Conservation (phyloP, 2,888 invertebrate genomes). For the Xanthorhoe spadicearia region DNA sequence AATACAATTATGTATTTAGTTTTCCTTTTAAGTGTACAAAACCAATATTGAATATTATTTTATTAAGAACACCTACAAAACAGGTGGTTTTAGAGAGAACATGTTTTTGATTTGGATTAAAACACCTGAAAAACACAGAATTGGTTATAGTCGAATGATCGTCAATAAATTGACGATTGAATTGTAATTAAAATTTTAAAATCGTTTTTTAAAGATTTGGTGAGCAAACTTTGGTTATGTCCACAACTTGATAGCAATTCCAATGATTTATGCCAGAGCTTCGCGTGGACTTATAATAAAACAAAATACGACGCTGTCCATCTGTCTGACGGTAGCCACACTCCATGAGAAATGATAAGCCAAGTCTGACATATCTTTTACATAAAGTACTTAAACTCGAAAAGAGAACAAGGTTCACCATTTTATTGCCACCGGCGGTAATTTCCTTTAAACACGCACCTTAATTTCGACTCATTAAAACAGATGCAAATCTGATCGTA, state of each 20-base stretch:
- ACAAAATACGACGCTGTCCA: constrained; percentile 50
- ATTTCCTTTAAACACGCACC: constrained; percentile 55
- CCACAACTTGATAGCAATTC: constrained; percentile 42
- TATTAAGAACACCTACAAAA: too few relatives aligned
- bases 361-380: constrained; percentile 41
- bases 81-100: too few relatives aligned
- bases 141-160: too few relatives aligned
- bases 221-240: constrained; percentile 11
- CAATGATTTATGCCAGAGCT: constrained; percentile 55
- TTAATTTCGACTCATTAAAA: constrained; percentile 61
- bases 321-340: constrained; percentile 34
- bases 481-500: constrained; percentile 47
- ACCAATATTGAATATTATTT: too few relatives aligned
- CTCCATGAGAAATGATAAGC: constrained; percentile 36
- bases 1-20: neutral
- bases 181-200: too few relatives aligned
- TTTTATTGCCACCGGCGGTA: constrained; percentile 52
- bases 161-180: too few relatives aligned
- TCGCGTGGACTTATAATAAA: constrained; percentile 50
- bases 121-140: too few relatives aligned
- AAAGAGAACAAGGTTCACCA: constrained; percentile 49
- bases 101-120: too few relatives aligned
- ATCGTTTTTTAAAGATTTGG: neutral
- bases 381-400: constrained; percentile 44
- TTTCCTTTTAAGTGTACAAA: too few relatives aligned